These are phyloP conservation scores for Benitochromis conjunctus DNA, from an alignment of 2,113 vertebrate species.

Conservation along the genomic window DNA sequence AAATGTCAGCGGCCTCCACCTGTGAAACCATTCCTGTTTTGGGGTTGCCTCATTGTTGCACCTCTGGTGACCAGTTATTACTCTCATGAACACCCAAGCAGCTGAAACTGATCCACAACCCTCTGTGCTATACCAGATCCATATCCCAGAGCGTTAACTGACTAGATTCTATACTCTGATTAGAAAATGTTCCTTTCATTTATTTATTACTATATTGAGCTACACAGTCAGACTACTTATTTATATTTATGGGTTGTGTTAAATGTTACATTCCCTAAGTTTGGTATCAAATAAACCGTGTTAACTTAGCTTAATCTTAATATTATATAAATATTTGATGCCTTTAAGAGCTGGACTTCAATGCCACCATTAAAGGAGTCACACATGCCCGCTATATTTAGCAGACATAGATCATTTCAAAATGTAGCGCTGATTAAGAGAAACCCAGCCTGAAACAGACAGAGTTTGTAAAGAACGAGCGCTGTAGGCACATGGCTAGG, in stretches of 20 bases:
- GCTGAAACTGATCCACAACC: not conserved
- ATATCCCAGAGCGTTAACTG: accelerated
- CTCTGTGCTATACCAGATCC: not conserved
- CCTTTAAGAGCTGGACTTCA: not conserved
- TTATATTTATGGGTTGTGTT: not conserved
- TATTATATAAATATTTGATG: not conserved
- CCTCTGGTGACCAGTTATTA: not conserved
- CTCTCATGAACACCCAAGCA: not conserved
- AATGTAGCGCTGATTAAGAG: not conserved
- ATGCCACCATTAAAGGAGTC: not conserved
- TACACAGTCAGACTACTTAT: not conserved
- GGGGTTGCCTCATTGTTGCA: not conserved
- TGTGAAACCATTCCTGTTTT: not conserved
- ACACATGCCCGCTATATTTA: not conserved
- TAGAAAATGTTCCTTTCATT: not conserved
- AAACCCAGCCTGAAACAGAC: not conserved
- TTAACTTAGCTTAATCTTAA: too few species aligned
- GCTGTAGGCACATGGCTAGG: not conserved
- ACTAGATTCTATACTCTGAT: not conserved
- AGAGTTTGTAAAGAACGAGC: accelerated
- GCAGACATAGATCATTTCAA: not conserved
- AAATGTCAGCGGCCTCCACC: not conserved
- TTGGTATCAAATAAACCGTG: not conserved
- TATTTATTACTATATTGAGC: too few species aligned
- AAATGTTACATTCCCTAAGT: not conserved